Conservation (phyloP, 2,888 invertebrate genomes). For the Spisula solida region DNA sequence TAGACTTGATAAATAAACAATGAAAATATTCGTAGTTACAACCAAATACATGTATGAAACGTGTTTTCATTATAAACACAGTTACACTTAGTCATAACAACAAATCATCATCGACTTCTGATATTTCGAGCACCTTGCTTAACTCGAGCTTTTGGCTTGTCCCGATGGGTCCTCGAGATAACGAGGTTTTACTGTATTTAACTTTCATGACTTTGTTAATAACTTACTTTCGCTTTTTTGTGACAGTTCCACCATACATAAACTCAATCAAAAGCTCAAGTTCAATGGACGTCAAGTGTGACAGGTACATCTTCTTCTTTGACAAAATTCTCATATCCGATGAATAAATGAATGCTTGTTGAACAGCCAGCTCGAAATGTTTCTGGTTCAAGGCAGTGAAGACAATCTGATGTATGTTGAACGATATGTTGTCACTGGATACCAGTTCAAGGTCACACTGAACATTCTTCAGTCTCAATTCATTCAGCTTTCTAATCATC, state of each 20-base stretch:
- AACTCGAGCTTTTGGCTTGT: too few species aligned
- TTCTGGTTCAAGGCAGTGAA: conserved; percentile 68
- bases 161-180: too few species aligned
- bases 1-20: too few species aligned
- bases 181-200: too few species aligned
- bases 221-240: conserved; percentile 47
- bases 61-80: too few species aligned
- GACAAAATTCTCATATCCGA: background rate
- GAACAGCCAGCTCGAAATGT: conserved; percentile 51
- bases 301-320: conserved; percentile 53
- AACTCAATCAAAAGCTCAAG: conserved; percentile 58
- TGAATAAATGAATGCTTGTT: background rate
- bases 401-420: conserved; percentile 69
- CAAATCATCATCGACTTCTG: too few species aligned
- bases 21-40: too few species aligned
- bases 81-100: too few species aligned
- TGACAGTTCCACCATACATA: conserved; percentile 64
- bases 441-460: conserved; percentile 74
- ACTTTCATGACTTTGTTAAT: background rate
- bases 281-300: conserved; percentile 42
- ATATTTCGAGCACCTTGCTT: too few species aligned
- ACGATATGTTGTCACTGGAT: conserved; percentile 56
- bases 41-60: too few species aligned
- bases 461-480: conserved; percentile 52
- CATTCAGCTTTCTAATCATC: conserved; percentile 56